Conservation (phyloP, 2,888 invertebrate genomes). For the Mesochorus sp. region DNA sequence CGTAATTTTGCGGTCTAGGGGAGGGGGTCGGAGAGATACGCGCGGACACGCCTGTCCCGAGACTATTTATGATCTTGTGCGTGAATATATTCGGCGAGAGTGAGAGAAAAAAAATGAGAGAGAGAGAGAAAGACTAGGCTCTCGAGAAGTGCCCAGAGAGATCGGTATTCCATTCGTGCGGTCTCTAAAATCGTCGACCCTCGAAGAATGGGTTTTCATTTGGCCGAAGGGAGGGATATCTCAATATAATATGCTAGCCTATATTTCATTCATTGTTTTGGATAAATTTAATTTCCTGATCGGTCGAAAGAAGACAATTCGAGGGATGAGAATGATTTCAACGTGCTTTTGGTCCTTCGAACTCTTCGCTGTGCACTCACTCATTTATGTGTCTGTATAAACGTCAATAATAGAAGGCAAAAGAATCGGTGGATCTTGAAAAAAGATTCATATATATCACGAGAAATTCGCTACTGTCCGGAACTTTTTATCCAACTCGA, state of each 20-base stretch:
- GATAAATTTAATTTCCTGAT: conserved; percentile 38
- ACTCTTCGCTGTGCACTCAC: background rate
- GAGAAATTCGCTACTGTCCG: background rate
- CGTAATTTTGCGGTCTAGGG: conserved; percentile 54
- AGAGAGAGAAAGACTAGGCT: background rate
- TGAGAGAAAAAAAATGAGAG: background rate
- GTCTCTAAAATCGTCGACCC: conserved; percentile 27
- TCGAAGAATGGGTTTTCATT: conserved; percentile 35
- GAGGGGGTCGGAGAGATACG: conserved; percentile 38
- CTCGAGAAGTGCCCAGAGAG: background rate
- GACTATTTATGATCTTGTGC: conserved; percentile 50
- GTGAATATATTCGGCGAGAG: conserved; percentile 30
- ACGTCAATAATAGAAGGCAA: conserved; percentile 4
- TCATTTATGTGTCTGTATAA: background rate
- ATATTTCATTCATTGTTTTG: conserved; percentile 27
- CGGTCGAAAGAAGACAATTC: background rate
- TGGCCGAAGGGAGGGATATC: background rate
- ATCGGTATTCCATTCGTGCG: background rate
- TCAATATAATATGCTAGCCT: conserved; percentile 11
- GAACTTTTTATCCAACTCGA: background rate
- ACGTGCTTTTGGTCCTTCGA: background rate
- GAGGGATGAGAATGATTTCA: conserved; percentile 7
- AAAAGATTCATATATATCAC: conserved; percentile 22
- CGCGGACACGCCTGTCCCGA: conserved; percentile 46
- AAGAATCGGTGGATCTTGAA: conserved; percentile 40